These are phyloP conservation scores for Prorops nasuta DNA, from an alignment of 1,140 invertebrate species.

Conservation along the genomic window DNA sequence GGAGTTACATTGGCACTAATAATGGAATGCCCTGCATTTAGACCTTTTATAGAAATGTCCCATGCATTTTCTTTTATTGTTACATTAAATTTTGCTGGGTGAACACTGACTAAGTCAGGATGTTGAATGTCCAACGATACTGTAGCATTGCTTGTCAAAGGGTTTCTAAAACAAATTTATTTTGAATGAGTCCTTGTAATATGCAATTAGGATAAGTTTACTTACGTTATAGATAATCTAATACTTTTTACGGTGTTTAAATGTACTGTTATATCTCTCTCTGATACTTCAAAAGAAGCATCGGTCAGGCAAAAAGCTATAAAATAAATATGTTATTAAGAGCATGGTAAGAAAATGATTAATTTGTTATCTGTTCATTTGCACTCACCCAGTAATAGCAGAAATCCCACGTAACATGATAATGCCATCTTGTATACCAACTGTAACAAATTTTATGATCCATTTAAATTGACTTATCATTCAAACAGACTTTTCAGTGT, in stretches of 20 bases:
- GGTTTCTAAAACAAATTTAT: slow-evolving; percentile 18
- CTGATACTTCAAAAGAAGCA: slow-evolving; percentile 33
- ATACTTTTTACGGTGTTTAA: slow-evolving; percentile 39
- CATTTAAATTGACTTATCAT: neutral
- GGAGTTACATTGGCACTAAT: slow-evolving; percentile 59
- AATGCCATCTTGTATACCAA: neutral
- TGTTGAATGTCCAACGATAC: slow-evolving; percentile 41
- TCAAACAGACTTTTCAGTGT: no score
- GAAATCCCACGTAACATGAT: neutral
- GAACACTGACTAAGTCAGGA: slow-evolving; percentile 34
- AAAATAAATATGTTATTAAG: neutral
- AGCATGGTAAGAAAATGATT: no score
- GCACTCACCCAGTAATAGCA: neutral
- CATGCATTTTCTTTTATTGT: slow-evolving; percentile 34
- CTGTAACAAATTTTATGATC: neutral
- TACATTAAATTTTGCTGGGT: slow-evolving; percentile 30
- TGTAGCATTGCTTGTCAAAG: slow-evolving; percentile 33
- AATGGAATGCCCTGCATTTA: slow-evolving; percentile 60
- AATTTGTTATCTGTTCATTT: neutral
- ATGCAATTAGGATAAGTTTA: slow-evolving; percentile 16
- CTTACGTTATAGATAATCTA: slow-evolving; percentile 42
- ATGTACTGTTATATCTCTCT: slow-evolving; percentile 50
- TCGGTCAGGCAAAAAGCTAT: neutral
- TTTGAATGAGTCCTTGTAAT: neutral
- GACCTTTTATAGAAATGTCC: slow-evolving; percentile 58